phyloP scores from a whole-genome alignment of 1,140 invertebrate species.

The Latrodectus geometricus region DNA sequence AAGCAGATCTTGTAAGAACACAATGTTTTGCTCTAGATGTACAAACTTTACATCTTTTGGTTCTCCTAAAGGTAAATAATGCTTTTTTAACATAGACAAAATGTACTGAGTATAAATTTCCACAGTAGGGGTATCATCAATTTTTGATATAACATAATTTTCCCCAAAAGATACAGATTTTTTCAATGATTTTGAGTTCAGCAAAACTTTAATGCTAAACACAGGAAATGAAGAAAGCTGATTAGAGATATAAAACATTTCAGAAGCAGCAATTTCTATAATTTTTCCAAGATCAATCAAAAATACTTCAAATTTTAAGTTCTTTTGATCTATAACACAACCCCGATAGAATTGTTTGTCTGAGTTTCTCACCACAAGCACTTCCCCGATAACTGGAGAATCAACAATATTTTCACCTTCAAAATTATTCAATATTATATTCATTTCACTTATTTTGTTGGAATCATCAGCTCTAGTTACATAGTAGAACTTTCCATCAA shows the following conservation, averaged over 20 bases:
- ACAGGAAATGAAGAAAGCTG: neutral
- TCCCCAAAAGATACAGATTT: constrained; percentile 3
- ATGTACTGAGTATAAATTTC: neutral
- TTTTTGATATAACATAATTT: neutral
- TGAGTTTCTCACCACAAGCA: neutral
- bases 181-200: neutral
- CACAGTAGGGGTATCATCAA: neutral
- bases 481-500: constrained; percentile 18
- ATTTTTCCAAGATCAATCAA: constrained; percentile 7
- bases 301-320: neutral
- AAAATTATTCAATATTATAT: neutral
- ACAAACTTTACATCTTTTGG: constrained; percentile 11
- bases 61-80: neutral
- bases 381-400: constrained; percentile 9
- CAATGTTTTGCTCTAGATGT: neutral
- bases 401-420: neutral
- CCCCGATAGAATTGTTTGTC: constrained; percentile 8
- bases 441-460: constrained; percentile 2
- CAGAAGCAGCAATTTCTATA: neutral
- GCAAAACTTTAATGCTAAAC: constrained; percentile 10
- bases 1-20: constrained; percentile 12
- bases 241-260: constrained; percentile 12
- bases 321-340: neutral
- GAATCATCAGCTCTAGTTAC: neutral
- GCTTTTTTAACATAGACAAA: neutral